Percentiles rank a stretch among this genome's conserved stretches.
These are phyloP conservation scores for Cryptocheilus praepositus DNA, from an alignment of 2,888 invertebrate species.

Conservation along the genomic window DNA sequence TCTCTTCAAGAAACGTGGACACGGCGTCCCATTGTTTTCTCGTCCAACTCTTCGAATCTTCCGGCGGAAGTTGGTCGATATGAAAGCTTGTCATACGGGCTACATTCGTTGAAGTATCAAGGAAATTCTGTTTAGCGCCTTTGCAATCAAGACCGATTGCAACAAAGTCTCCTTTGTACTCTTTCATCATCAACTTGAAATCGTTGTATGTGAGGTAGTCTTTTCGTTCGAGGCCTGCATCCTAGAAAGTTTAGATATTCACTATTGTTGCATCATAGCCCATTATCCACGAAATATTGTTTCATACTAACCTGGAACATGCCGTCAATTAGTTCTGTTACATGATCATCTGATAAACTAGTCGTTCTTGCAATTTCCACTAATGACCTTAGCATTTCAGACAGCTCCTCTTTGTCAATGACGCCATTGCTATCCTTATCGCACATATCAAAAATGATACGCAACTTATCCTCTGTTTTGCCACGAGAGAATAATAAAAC, in stretches of 20 bases:
- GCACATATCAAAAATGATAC: constrained; percentile 98
- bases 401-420: constrained; percentile 94
- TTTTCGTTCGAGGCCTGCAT: constrained; percentile 92
- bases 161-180: constrained; percentile 96
- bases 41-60: constrained; percentile 79
- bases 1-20: constrained; percentile 95
- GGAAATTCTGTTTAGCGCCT: constrained; percentile 95
- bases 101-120: constrained; percentile 95
- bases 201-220: constrained; percentile 93
- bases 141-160: constrained; percentile 96
- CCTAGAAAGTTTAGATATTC: constrained; percentile 75
- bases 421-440: constrained; percentile 96
- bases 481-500: constrained; percentile 94
- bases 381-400: constrained; percentile 93
- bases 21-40: constrained; percentile 89
- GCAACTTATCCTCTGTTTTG: constrained; percentile 93
- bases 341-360: constrained; percentile 91
- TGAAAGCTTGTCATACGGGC: constrained; percentile 97
- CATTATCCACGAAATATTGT: too few species aligned
- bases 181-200: constrained; percentile 97
- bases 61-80: constrained; percentile 82
- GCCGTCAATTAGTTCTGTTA: constrained; percentile 93
- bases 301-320: constrained; percentile 85
- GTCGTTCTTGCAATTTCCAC: constrained; percentile 96
- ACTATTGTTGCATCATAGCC: background rate